phyloP scores from a whole-genome alignment of 2,888 invertebrate genomes.

The Galeruca laticollis region DNA sequence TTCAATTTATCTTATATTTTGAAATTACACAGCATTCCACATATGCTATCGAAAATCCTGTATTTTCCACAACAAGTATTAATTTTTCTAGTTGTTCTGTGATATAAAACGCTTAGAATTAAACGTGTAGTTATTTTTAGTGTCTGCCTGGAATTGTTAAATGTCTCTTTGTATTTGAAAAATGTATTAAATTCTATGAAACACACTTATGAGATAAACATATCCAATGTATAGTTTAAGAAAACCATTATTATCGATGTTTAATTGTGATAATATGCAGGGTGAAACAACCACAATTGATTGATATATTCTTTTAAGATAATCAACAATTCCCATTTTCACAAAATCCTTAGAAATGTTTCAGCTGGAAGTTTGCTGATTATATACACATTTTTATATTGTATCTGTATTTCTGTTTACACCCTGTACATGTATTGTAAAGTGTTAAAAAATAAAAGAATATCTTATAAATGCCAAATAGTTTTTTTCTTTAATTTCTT shows the following conservation, averaged over 20 bases:
- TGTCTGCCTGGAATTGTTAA: slow-evolving; percentile 24
- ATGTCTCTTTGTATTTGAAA: slow-evolving; percentile 10
- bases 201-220: slow-evolving; percentile 39
- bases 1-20: no score
- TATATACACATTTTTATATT: background rate
- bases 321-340: background rate
- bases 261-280: slow-evolving; percentile 24
- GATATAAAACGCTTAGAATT: slow-evolving; percentile 49
- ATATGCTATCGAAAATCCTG: background rate
- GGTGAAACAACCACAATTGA: slow-evolving; percentile 1
- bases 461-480: slow-evolving; percentile 12
- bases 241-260: slow-evolving; percentile 11
- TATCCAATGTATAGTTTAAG: slow-evolving; percentile 41
- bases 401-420: background rate
- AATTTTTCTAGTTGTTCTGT: slow-evolving; percentile 53
- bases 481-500: no score
- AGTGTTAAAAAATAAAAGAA: slow-evolving; percentile 19
- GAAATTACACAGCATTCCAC: no score
- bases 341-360: background rate
- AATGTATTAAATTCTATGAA: slow-evolving; percentile 19
- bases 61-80: slow-evolving; percentile 38
- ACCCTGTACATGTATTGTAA: slow-evolving; percentile 17
- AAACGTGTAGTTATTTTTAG: slow-evolving; percentile 17
- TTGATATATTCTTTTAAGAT: background rate
- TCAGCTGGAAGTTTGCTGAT: background rate